Base-by-base conservation (phyloP, 2,797 vertebrate genomes). In the Sebastes steindachneri region DNA sequence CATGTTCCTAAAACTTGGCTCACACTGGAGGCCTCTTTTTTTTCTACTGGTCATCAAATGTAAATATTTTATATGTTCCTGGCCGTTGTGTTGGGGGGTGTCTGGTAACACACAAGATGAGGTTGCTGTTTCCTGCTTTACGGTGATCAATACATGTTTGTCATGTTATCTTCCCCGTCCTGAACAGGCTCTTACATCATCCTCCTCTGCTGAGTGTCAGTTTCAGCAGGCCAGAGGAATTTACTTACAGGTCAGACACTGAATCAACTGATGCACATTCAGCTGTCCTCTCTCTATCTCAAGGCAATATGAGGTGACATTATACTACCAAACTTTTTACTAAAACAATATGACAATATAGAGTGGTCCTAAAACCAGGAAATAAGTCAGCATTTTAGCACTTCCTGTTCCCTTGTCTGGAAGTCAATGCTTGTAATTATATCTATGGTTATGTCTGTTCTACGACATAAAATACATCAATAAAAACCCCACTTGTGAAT, bases 1-100 rank as follows among this genome's bases (percentile, higher is more conserved):
- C 72, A 57, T 19, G 76, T 28, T 68, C 4, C 57, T 53, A 73
- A 59, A 10, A 67, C 73, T 80, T 33, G 60, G 76, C 73, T 66
- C 54, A 29, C 9, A 35, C 33, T 1, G 12, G 33, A 68, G 68
- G 75, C 75, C 58, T 78, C 2, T 33, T 68, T 87, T 81, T 86
- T 86, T 89, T 89, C 90, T 90, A 55, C 82, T 75, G 73, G 91
- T 95, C 93, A 94, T 92, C 87, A 86, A 76, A 93, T 65, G 79
- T 96, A 91, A 96, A 96, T 95, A 93, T 94, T 94, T 95, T 53
- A 96, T 94, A 85, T 73, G 86, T 78, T 75, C 86, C 82, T 88
- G 88, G 92, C 91, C 48, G 58, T 68, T 78, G 86, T 73, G 83
- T 89, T 85, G 55, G 57, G 63, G 60, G 88, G 95, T 95, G 89